phyloP scores from a whole-genome alignment of 1,140 invertebrate species.

The Drosophila ercepeae region DNA sequence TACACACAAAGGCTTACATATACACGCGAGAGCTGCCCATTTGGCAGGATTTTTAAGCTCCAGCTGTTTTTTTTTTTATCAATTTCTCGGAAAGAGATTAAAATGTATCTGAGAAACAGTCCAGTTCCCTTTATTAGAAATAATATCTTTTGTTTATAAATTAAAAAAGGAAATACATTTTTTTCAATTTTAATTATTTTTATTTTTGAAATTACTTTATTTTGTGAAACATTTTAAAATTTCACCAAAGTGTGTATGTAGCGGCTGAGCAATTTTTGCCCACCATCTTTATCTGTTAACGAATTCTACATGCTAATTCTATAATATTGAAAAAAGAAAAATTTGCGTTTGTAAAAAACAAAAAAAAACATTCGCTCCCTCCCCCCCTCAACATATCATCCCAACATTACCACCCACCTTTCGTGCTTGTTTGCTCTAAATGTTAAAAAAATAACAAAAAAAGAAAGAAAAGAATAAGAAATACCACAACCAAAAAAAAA shows the following conservation, averaged over 20 bases:
- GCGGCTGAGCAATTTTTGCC: slow-evolving; percentile 31
- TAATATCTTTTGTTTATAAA: no score
- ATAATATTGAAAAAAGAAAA: slow-evolving; percentile 12
- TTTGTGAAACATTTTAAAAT: neutral
- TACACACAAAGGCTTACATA: slow-evolving; percentile 54
- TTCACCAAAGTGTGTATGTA: slow-evolving; percentile 39
- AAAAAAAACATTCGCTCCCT: slow-evolving; percentile 20
- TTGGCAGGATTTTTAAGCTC: slow-evolving; percentile 13
- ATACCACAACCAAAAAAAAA: slow-evolving; percentile 35
- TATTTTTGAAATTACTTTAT: neutral
- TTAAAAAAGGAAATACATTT: no score
- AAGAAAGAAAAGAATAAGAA: slow-evolving; percentile 9
- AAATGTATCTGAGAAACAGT: no score
- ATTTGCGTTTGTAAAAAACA: slow-evolving; percentile 37
- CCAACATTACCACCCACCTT: slow-evolving; percentile 31
- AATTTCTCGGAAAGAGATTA: no score
- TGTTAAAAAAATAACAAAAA: slow-evolving; percentile 56
- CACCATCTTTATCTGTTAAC: slow-evolving; percentile 23
- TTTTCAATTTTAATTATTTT: no score
- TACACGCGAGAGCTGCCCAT: slow-evolving; percentile 22
- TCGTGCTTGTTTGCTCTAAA: slow-evolving; percentile 59
- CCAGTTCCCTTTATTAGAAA: no score
- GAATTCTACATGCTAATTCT: slow-evolving; percentile 42
- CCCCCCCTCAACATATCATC: neutral
- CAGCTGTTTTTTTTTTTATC: neutral